Conservation (phyloP, 1,140 invertebrate genomes). For the Anthonomus grandis region DNA sequence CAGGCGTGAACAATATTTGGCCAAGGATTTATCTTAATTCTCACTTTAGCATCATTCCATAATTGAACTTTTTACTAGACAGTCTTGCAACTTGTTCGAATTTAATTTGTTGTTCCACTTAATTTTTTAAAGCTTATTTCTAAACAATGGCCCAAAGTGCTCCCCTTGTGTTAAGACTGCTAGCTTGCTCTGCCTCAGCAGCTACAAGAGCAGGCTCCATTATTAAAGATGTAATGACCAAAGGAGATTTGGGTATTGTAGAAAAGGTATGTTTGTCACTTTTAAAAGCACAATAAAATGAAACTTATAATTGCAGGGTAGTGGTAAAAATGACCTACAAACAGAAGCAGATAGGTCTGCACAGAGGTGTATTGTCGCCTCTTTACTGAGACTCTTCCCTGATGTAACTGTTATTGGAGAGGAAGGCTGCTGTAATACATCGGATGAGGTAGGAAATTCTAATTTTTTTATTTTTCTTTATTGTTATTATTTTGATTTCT, state of each 20-base stretch:
- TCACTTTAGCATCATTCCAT: no score
- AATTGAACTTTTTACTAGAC: no score
- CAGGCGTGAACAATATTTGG: no score
- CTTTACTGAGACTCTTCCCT: conserved; percentile 80
- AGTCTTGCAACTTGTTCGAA: no score
- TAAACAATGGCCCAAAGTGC: conserved; percentile 54
- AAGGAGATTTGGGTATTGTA: conserved; percentile 85
- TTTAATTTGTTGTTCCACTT: no score
- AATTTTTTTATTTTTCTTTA: neutral
- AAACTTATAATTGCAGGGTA: conserved; percentile 26
- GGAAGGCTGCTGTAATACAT: conserved; percentile 65
- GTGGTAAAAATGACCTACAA: conserved; percentile 78
- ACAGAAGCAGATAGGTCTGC: conserved; percentile 96
- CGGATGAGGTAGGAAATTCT: conserved; percentile 49
- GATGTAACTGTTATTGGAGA: conserved; percentile 89
- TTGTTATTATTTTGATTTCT: neutral
- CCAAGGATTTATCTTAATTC: no score
- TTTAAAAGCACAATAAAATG: conserved; percentile 13
- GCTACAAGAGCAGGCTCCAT: conserved; percentile 83
- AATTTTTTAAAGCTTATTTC: no score
- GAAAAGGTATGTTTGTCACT: conserved; percentile 68
- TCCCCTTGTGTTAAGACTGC: conserved; percentile 62
- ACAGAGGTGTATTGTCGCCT: conserved; percentile 87
- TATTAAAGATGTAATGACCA: conserved; percentile 83
- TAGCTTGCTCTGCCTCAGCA: conserved; percentile 74